Evolutionary conservation across 1,140 invertebrate genomes (phyloP).

Genomic region (Lasioglossum baleicum): DNA sequence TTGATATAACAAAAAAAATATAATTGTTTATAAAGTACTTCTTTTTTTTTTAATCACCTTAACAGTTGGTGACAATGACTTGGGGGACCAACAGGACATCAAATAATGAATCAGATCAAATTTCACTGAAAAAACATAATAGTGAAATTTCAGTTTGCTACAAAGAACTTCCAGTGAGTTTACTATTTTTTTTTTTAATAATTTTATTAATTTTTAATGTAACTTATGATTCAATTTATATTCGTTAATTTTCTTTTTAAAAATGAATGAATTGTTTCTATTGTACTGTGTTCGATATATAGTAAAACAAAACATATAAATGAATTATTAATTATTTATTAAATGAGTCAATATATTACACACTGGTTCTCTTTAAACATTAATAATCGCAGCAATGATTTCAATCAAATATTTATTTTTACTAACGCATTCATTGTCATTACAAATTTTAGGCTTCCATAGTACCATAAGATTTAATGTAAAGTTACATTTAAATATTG

Average conservation of each 20-base stretch:
- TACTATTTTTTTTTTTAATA: constrained; percentile 27
- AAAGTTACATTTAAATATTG: not conserved
- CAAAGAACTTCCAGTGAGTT: constrained; percentile 56
- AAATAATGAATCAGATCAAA: constrained; percentile 26
- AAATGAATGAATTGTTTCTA: not conserved
- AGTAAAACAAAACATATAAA: too few relatives aligned
- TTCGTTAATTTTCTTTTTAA: not conserved
- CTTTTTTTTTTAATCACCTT: constrained; percentile 11
- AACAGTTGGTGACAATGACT: constrained; percentile 53
- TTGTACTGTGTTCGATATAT: not conserved
- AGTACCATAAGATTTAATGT: not conserved
- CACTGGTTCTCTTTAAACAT: not conserved
- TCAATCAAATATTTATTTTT: not conserved
- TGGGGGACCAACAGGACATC: constrained; percentile 56
- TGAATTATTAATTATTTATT: not conserved
- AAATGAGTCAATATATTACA: not conserved
- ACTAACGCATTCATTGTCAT: not conserved
- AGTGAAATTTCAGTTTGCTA: constrained; percentile 48
- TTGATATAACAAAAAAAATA: constrained; percentile 16
- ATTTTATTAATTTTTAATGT: constrained; percentile 6
- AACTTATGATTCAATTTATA: not conserved
- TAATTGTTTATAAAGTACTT: too few relatives aligned
- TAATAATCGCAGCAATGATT: not conserved
- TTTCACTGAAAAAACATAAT: constrained; percentile 35
- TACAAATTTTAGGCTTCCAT: not conserved